Evolutionary conservation across 2,888 invertebrate genomes (phyloP).

Genomic region (Diaphora mendica): DNA sequence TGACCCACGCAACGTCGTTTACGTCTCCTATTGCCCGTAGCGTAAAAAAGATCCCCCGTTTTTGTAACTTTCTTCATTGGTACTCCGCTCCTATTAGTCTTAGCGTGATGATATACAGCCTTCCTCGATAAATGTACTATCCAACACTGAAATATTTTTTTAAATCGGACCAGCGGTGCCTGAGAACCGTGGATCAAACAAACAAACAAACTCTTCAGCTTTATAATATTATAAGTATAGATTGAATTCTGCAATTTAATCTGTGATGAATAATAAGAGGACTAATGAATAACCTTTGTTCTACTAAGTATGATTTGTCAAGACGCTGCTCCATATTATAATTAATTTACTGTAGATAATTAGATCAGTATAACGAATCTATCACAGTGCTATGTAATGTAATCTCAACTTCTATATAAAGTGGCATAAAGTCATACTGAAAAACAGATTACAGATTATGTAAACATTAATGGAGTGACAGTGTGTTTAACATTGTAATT

Average conservation of each 20-base stretch:
- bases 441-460: constrained; percentile 5
- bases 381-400: not conserved
- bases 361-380: not conserved
- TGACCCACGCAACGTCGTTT: no score
- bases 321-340: not conserved
- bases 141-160: no score
- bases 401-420: not conserved
- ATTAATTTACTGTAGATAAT: constrained; percentile 5
- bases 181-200: no score
- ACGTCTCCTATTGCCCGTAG: no score
- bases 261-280: not conserved
- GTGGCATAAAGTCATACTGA: not conserved
- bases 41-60: no score
- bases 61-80: no score
- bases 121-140: no score
- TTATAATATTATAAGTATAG: no score
- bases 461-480: not conserved
- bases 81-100: no score
- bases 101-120: no score
- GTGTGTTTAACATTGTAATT: not conserved
- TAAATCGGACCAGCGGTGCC: no score
- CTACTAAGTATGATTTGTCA: not conserved
- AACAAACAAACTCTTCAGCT: no score
- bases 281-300: constrained; percentile 6
- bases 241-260: not conserved